These are phyloP conservation scores for Terebella lapidaria DNA, from an alignment of 2,888 invertebrate genomes.

Conservation along the genomic window DNA sequence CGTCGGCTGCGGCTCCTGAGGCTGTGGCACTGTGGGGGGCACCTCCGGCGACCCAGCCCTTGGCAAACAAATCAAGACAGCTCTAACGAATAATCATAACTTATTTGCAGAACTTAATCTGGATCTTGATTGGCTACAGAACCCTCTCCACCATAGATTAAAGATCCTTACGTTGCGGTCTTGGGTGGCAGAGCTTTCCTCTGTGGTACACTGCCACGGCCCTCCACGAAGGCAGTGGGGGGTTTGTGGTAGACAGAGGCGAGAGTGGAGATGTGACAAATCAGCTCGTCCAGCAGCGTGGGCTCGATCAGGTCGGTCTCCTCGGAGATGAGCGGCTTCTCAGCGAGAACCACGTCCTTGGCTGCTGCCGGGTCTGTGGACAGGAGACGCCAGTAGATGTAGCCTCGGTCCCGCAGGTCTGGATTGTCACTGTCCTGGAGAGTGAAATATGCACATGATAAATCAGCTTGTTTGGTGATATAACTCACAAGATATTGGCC, in stretches of 20 bases:
- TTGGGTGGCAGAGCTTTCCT: conserved; percentile 26
- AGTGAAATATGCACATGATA: background rate
- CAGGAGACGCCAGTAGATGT: conserved; percentile 97
- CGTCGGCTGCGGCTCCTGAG: conserved; percentile 50
- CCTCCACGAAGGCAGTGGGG: conserved; percentile 97
- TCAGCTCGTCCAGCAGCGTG: conserved; percentile 92
- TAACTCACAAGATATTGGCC: no score
- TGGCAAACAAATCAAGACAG: no score
- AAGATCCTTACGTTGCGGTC: conserved; percentile 21
- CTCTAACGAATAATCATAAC: no score
- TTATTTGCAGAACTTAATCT: background rate
- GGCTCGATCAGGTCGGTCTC: conserved; percentile 98
- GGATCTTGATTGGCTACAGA: background rate
- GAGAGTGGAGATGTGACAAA: conserved; percentile 95
- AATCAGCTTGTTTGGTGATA: no score
- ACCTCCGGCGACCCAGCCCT: conserved; percentile 10
- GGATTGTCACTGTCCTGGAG: conserved; percentile 85
- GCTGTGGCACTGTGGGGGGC: conserved; percentile 24
- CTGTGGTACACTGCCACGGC: conserved; percentile 57
- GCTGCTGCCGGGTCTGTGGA: conserved; percentile 99
- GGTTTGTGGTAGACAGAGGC: conserved; percentile 99
- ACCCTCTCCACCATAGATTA: no score
- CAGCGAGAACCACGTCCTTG: conserved; percentile 94
- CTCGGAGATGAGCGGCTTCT: conserved; percentile 97
- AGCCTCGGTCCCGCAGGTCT: conserved; percentile 94